Conservation (phyloP, 2,113 vertebrate species). For the Lepisosteus osseus region DNA sequence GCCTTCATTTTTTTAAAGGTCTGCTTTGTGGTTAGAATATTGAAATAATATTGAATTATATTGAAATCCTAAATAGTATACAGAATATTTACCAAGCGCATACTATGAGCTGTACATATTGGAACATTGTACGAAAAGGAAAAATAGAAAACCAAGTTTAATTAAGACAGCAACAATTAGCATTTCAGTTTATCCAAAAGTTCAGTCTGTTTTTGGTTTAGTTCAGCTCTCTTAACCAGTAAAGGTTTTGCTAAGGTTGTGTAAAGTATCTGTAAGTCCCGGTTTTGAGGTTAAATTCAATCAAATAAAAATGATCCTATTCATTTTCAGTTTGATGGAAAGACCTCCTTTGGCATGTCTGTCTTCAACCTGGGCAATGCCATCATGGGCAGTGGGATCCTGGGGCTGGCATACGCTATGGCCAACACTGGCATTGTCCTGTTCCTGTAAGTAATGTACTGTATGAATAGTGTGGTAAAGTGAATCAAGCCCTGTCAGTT, state of each 20-base stretch:
- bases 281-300: background rate
- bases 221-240: background rate
- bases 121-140: too few relatives aligned
- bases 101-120: too few relatives aligned
- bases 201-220: background rate
- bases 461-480: too few relatives aligned
- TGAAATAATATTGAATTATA: too few relatives aligned
- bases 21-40: too few relatives aligned
- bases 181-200: background rate
- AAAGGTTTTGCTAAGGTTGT: background rate
- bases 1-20: too few relatives aligned
- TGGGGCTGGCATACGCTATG: conserved; percentile 97
- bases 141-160: background rate
- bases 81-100: too few relatives aligned
- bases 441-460: conserved; percentile 81
- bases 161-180: background rate
- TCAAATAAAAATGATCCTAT: background rate
- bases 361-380: conserved; percentile 98
- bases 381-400: conserved; percentile 98
- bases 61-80: too few relatives aligned
- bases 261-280: conserved; percentile 1
- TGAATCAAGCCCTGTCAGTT: too few relatives aligned
- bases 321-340: conserved; percentile 87
- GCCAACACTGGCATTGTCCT: conserved; percentile 94
- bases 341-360: conserved; percentile 96